These are phyloP conservation scores for Ctenosaura bakeri DNA, from an alignment of 2,797 vertebrate species.

Conservation along the genomic window DNA sequence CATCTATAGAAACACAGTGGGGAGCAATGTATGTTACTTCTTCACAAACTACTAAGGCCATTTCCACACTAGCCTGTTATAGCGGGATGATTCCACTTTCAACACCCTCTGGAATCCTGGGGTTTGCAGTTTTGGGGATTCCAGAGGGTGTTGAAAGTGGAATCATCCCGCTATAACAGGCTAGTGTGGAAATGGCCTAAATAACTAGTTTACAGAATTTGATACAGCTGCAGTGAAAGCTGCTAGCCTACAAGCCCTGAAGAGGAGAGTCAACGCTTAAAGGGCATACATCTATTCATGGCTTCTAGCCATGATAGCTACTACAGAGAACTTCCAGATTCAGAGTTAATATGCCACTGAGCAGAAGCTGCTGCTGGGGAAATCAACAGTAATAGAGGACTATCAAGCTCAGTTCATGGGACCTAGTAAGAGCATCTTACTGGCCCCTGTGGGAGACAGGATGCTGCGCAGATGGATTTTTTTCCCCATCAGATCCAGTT, in stretches of 20 bases:
- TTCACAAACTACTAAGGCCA: too few relatives aligned
- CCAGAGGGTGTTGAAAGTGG: too few relatives aligned
- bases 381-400: not conserved
- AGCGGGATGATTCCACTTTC: too few relatives aligned
- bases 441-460: not conserved
- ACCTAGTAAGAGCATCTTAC: not conserved
- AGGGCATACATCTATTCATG: not conserved
- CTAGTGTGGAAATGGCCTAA: too few relatives aligned
- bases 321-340: not conserved
- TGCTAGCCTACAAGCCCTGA: not conserved
- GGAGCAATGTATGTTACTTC: not conserved
- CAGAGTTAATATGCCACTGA: not conserved
- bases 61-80: too few relatives aligned
- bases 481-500: too few relatives aligned
- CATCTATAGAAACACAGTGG: not conserved
- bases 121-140: too few relatives aligned
- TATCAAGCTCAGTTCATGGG: not conserved
- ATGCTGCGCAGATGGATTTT: not conserved
- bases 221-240: not conserved
- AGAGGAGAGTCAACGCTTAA: not conserved
- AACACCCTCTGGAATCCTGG: too few relatives aligned
- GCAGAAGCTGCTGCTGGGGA: too few relatives aligned
- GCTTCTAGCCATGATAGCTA: not conserved
- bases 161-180: too few relatives aligned
- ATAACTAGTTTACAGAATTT: not conserved